These are phyloP conservation scores for Melieria picta DNA, from an alignment of 2,888 invertebrate genomes.

Conservation along the genomic window DNA sequence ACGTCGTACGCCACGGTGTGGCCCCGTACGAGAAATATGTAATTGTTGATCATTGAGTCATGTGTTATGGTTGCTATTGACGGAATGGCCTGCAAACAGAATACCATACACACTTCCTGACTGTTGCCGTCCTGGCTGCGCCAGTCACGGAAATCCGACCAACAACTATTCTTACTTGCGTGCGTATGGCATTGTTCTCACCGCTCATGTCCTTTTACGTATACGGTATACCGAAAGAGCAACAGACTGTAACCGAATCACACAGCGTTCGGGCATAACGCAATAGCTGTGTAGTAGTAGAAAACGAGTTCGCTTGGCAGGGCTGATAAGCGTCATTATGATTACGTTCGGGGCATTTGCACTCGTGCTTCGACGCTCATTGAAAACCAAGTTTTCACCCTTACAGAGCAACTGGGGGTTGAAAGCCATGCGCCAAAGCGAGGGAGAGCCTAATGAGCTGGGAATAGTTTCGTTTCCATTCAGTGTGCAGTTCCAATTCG, in stretches of 20 bases:
- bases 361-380: not conserved
- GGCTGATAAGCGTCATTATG: too few species aligned
- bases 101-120: conserved; percentile 50
- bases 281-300: too few species aligned
- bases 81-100: conserved; percentile 22
- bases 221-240: conserved; percentile 9
- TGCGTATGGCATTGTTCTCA: conserved; percentile 34
- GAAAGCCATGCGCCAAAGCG: not conserved
- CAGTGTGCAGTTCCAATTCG: conserved; percentile 30
- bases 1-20: too few species aligned
- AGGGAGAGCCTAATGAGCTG: conserved; percentile 24
- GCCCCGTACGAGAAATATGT: conserved; percentile 22
- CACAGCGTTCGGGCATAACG: conserved; percentile 1
- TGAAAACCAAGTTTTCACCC: not conserved
- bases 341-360: not conserved
- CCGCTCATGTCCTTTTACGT: conserved; percentile 46
- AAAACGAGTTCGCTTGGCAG: too few species aligned
- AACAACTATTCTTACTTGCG: conserved; percentile 14
- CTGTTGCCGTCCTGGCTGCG: conserved; percentile 45
- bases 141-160: not conserved
- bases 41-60: conserved; percentile 41
- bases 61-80: conserved; percentile 40
- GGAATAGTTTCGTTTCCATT: conserved; percentile 36
- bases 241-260: conserved; percentile 28
- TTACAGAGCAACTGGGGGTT: conserved; percentile 11